Evolutionary conservation across 1,140 invertebrate species (phyloP).

Genomic region (Anthonomus grandis): DNA sequence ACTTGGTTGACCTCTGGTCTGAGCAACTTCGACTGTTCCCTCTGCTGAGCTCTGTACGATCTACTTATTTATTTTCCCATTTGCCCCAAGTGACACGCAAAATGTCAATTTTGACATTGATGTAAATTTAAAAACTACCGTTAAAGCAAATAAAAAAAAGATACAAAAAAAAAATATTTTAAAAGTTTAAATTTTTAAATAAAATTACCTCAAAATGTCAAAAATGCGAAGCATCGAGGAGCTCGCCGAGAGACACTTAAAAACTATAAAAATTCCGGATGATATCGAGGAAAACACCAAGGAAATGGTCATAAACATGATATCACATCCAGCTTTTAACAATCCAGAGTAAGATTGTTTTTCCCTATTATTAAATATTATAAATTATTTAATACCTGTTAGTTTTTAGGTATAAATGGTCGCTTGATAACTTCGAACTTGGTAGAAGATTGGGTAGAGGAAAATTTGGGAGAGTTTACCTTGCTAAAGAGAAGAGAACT

Average conservation of each 20-base stretch:
- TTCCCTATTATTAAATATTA: not conserved
- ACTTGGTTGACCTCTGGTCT: too few species aligned
- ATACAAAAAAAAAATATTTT: too few species aligned
- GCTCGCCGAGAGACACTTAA: slow-evolving; percentile 24
- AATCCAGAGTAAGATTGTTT: slow-evolving; percentile 37
- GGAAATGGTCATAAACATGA: slow-evolving; percentile 47
- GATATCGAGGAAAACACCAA: slow-evolving; percentile 15
- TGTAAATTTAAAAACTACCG: too few species aligned
- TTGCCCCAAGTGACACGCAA: too few species aligned
- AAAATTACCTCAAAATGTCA: too few species aligned
- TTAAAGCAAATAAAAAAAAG: too few species aligned
- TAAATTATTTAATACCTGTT: not conserved
- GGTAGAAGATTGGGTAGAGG: slow-evolving; percentile 80
- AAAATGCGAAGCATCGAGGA: slow-evolving; percentile 15
- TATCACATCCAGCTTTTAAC: slow-evolving; percentile 50
- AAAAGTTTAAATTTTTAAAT: too few species aligned
- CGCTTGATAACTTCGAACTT: slow-evolving; percentile 78
- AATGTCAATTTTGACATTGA: too few species aligned
- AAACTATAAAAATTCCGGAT: slow-evolving; percentile 25
- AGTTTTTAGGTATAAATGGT: slow-evolving; percentile 67
- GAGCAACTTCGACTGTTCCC: too few species aligned
- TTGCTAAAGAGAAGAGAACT: slow-evolving; percentile 84
- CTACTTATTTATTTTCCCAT: too few species aligned
- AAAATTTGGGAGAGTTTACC: slow-evolving; percentile 88
- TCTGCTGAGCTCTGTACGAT: too few species aligned